phyloP scores from a whole-genome alignment of 1,140 invertebrate genomes.

The Orchestia grillus region DNA sequence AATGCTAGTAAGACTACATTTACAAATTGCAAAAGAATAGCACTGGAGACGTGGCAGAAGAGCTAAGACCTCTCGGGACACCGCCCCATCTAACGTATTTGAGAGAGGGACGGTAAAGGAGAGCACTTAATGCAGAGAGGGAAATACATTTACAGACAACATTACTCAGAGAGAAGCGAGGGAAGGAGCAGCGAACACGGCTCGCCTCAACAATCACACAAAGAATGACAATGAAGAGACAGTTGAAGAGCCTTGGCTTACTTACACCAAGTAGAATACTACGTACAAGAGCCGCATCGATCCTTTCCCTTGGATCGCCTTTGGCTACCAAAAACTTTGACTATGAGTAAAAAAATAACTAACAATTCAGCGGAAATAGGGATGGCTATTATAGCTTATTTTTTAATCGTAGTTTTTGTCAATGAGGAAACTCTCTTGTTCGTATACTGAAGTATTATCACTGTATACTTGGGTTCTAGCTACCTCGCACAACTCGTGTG shows the following conservation, averaged over 20 bases:
- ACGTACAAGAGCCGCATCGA: conserved; percentile 60
- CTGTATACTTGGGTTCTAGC: conserved; percentile 69
- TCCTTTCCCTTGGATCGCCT: conserved; percentile 22
- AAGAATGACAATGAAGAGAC: conserved; percentile 66
- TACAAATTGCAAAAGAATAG: conserved; percentile 68
- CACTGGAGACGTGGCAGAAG: conserved; percentile 65
- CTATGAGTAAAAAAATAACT: conserved; percentile 67
- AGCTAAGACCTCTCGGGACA: conserved; percentile 60
- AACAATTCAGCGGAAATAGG: conserved; percentile 67
- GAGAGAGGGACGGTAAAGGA: conserved; percentile 68
- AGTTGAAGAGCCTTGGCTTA: conserved; percentile 32
- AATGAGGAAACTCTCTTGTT: conserved; percentile 68
- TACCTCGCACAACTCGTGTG: conserved; percentile 68
- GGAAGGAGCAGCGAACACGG: conserved; percentile 64
- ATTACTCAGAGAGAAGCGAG: conserved; percentile 63
- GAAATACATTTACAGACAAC: conserved; percentile 66
- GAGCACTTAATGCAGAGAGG: conserved; percentile 59
- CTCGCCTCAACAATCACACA: conserved; percentile 67
- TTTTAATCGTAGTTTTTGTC: conserved; percentile 68
- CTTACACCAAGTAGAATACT: conserved; percentile 61
- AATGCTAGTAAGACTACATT: conserved; percentile 65
- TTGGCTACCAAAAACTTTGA: conserved; percentile 56
- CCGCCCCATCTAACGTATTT: conserved; percentile 68
- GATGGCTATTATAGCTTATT: conserved; percentile 64
- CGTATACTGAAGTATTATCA: conserved; percentile 69